A percentile compares a stretch with the other conserved stretches of the same genome.
phyloP scores from a whole-genome alignment of 2,797 vertebrate genomes.

The Thalassophryne amazonica region DNA sequence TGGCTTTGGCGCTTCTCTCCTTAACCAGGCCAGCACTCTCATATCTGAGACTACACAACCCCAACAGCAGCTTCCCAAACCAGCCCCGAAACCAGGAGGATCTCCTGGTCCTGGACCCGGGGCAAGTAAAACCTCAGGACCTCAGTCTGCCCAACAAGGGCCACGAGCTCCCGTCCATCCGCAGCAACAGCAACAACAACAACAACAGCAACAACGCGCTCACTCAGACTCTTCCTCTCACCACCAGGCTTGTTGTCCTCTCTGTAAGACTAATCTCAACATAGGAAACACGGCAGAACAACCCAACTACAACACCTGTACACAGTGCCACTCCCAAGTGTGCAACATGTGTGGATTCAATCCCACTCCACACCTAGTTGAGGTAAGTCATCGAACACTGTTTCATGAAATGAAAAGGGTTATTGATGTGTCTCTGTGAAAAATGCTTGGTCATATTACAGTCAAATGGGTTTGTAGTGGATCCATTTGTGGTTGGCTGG shows the following conservation, averaged over 20 bases:
- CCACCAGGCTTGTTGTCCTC: constrained; percentile 89
- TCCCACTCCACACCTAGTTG: constrained; percentile 92
- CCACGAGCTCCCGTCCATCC: constrained; percentile 58
- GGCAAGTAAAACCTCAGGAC: constrained; percentile 75
- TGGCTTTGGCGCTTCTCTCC: constrained; percentile 93
- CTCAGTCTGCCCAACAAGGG: constrained; percentile 58
- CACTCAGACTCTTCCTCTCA: constrained; percentile 71
- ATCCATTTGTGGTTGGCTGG: constrained; percentile 7
- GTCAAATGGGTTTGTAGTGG: constrained; percentile 20
- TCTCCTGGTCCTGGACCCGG: constrained; percentile 70
- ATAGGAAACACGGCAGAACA: constrained; percentile 81
- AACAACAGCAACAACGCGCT: constrained; percentile 44
- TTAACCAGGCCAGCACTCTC: constrained; percentile 95
- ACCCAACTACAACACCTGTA: constrained; percentile 95
- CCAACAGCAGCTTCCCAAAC: constrained; percentile 85
- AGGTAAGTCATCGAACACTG: constrained; percentile 82
- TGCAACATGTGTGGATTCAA: constrained; percentile 99
- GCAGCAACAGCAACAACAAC: constrained; percentile 53
- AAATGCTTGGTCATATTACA: constrained; percentile 35
- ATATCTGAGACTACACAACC: constrained; percentile 88
- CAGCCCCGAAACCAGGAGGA: constrained; percentile 83
- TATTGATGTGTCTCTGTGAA: constrained; percentile 34
- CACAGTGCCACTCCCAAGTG: constrained; percentile 91
- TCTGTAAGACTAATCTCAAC: constrained; percentile 94
- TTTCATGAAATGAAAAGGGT: constrained; percentile 27